These are phyloP conservation scores for Brachystomella parvula DNA, from an alignment of 1,140 invertebrate species.

Conservation along the genomic window DNA sequence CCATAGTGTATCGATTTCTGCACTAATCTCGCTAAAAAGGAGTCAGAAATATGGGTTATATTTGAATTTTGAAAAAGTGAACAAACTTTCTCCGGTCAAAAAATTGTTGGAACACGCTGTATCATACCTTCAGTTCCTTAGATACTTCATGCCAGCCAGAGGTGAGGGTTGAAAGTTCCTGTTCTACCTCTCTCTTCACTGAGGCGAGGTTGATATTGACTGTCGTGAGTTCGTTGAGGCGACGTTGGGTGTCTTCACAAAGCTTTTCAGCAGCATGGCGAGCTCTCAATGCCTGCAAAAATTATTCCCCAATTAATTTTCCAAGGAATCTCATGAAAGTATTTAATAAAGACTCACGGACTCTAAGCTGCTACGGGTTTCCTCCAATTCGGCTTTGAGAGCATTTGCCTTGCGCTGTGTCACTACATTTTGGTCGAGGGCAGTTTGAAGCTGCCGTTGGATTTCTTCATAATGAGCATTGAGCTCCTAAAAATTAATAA, in stretches of 20 bases:
- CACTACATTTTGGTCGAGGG: conserved; percentile 82
- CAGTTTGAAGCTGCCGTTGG: conserved; percentile 86
- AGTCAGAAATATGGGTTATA: neutral
- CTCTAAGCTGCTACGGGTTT: conserved; percentile 86
- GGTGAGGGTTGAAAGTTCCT: conserved; percentile 74
- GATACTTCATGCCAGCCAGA: conserved; percentile 93
- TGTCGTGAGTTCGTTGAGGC: conserved; percentile 84
- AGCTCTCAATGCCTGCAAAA: conserved; percentile 66
- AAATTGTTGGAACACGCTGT: no score
- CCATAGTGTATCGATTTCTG: no score
- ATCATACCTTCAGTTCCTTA: conserved; percentile 72
- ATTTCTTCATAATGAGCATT: conserved; percentile 89
- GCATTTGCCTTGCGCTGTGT: conserved; percentile 82
- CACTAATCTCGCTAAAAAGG: no score
- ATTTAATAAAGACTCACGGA: conserved; percentile 49
- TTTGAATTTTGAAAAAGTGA: no score
- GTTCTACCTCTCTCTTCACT: conserved; percentile 83
- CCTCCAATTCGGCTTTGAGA: conserved; percentile 84
- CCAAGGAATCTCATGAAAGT: conserved; percentile 1
- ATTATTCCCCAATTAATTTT: conserved; percentile 22
- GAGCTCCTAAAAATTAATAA: conserved; percentile 63
- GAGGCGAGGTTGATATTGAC: conserved; percentile 90
- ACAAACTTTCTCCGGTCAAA: no score
- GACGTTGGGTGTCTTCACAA: conserved; percentile 76
- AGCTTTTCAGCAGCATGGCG: conserved; percentile 80